phyloP scores from a whole-genome alignment of 2,888 invertebrate genomes.

The Crocallis elinguaria region DNA sequence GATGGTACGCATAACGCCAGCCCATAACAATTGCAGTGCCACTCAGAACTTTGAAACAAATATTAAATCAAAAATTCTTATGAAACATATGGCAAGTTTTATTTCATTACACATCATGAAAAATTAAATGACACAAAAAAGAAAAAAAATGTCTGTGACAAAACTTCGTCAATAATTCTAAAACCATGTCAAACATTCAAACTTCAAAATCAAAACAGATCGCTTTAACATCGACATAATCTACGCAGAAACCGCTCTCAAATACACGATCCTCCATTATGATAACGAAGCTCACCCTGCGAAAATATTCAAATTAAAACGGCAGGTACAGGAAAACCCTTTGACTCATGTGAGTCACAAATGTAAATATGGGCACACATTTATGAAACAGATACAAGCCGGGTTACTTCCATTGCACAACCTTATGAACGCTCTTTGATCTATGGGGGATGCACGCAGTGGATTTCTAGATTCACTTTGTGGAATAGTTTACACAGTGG shows the following conservation, averaged over 20 bases:
- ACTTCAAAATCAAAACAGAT: not conserved
- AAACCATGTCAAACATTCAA: not conserved
- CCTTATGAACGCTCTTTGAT: not conserved
- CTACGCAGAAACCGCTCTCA: conserved; percentile 6
- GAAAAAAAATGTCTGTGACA: too few species aligned
- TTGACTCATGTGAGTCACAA: conserved; percentile 46
- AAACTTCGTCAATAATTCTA: too few species aligned
- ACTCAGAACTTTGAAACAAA: too few species aligned
- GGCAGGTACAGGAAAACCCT: conserved; percentile 52
- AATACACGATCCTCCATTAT: conserved; percentile 54
- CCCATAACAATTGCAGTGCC: too few species aligned
- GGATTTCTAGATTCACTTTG: too few species aligned
- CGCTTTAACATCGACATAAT: conserved; percentile 16
- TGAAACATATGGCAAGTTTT: too few species aligned
- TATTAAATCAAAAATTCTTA: too few species aligned
- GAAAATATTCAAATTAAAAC: conserved; percentile 73
- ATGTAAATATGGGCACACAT: conserved; percentile 46
- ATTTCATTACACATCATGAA: too few species aligned
- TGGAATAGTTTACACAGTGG: too few species aligned
- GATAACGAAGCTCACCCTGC: conserved; percentile 56
- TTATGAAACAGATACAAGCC: conserved; percentile 25
- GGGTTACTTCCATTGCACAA: conserved; percentile 27
- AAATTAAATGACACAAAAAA: too few species aligned
- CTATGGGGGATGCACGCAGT: too few species aligned
- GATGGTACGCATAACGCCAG: too few species aligned